These are phyloP conservation scores for Lycodopsis pacificus DNA, from an alignment of 2,797 vertebrate species.

Conservation along the genomic window DNA sequence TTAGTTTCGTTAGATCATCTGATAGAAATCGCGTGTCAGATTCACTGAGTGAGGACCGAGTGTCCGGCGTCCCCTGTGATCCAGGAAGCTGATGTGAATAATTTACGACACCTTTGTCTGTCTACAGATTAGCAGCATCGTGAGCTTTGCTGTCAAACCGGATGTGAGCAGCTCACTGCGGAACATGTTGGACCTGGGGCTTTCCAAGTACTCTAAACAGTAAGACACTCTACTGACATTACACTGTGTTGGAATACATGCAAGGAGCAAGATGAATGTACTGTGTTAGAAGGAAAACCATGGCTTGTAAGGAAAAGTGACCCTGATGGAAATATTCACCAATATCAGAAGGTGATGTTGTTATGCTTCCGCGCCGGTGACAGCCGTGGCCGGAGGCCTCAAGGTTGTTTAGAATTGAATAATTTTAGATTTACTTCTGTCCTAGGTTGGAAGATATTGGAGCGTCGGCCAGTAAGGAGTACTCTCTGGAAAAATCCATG, in stretches of 20 bases:
- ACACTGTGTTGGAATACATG: not conserved
- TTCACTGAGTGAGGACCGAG: conserved; percentile 28
- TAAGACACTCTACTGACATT: conserved; percentile 74
- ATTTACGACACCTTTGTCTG: conserved; percentile 35
- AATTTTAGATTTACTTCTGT: not conserved
- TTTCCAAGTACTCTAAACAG: conserved; percentile 86
- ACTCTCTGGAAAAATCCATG: conserved; percentile 91
- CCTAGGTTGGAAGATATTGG: conserved; percentile 90
- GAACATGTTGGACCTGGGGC: conserved; percentile 88
- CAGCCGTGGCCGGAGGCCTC: not conserved
- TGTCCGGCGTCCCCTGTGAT: conserved; percentile 25
- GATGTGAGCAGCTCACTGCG: conserved; percentile 83
- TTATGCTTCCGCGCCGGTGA: not conserved
- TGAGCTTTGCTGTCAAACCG: conserved; percentile 86
- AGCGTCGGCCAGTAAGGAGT: conserved; percentile 91
- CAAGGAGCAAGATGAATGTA: not conserved
- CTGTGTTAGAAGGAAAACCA: not conserved
- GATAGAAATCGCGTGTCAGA: conserved; percentile 20
- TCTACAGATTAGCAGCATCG: conserved; percentile 88
- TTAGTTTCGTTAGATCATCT: conserved; percentile 18
- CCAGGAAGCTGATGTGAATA: conserved; percentile 43
- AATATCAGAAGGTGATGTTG: not conserved
- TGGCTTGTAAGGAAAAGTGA: not conserved
- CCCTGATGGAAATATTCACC: too few relatives aligned
- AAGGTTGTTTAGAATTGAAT: not conserved